phyloP scores from a whole-genome alignment of 2,888 invertebrate species.

The Fragum whitleyi region DNA sequence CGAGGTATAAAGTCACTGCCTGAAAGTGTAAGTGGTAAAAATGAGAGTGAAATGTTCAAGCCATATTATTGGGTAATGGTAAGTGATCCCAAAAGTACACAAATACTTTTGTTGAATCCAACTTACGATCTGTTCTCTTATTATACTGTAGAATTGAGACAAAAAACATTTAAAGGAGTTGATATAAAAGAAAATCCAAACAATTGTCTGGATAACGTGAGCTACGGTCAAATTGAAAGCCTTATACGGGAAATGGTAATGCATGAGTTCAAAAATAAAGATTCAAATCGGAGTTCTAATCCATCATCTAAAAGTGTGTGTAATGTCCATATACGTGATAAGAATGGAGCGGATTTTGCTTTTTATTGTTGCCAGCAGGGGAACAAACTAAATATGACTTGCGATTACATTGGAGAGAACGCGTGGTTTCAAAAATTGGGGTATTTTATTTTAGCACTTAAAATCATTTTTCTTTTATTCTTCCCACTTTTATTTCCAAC shows the following conservation, averaged over 20 bases:
- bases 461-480: neutral
- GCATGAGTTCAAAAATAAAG: conserved; percentile 65
- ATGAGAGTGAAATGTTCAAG: conserved; percentile 42
- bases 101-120: conserved; percentile 75
- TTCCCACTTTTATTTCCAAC: neutral
- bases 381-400: neutral
- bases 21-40: neutral
- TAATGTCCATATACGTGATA: conserved; percentile 57
- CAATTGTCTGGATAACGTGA: conserved; percentile 69
- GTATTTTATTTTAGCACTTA: neutral
- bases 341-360: conserved; percentile 39
- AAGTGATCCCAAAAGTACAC: conserved; percentile 72
- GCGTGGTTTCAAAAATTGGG: neutral
- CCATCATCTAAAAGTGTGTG: conserved; percentile 65
- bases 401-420: neutral
- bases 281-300: neutral
- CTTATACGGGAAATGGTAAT: conserved; percentile 66
- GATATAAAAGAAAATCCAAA: conserved; percentile 67
- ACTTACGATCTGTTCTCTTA: conserved; percentile 77
- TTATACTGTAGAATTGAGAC: conserved; percentile 73
- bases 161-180: conserved; percentile 61
- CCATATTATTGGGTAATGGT: conserved; percentile 72
- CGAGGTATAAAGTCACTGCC: no score
- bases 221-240: conserved; percentile 36
- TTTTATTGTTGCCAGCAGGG: conserved; percentile 26